Percentiles rank a stretch among this genome's conserved stretches.
Conservation (phyloP, 2,113 vertebrate species). For the Phoenicopterus ruber region DNA sequence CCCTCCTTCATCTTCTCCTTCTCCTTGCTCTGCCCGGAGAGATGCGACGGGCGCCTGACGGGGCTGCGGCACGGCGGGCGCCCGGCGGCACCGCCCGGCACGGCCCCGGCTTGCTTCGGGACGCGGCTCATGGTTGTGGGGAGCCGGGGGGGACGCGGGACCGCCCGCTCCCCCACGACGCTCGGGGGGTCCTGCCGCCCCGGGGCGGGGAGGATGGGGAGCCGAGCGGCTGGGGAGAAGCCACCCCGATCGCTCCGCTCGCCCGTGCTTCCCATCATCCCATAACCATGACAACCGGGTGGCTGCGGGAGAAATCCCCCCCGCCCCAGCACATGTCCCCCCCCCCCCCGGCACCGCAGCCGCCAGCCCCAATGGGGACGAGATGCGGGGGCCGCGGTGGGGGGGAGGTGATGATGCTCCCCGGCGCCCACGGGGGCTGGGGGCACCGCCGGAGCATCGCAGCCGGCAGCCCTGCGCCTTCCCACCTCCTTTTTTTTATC, state of each 20-base stretch:
- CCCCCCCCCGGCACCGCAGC: neutral
- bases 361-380: neutral
- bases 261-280: conserved; percentile 65
- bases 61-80: neutral
- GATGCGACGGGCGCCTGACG: neutral
- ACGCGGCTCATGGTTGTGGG: conserved; percentile 23
- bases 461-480: neutral
- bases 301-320: conserved; percentile 22
- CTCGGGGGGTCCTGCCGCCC: neutral
- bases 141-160: neutral
- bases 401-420: neutral
- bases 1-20: conserved; percentile 87
- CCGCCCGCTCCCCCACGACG: accelerated
- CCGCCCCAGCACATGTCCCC: neutral
- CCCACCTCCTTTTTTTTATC: neutral
- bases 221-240: neutral
- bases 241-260: neutral
- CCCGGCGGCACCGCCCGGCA: neutral
- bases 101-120: neutral
- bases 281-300: conserved; percentile 76
- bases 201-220: neutral
- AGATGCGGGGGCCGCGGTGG: neutral
- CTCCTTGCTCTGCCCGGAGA: conserved; percentile 80
- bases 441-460: neutral
- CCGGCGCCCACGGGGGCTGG: neutral